These are phyloP conservation scores for Motacilla tschutschensis DNA, from an alignment of 2,113 vertebrate species.

Conservation along the genomic window DNA sequence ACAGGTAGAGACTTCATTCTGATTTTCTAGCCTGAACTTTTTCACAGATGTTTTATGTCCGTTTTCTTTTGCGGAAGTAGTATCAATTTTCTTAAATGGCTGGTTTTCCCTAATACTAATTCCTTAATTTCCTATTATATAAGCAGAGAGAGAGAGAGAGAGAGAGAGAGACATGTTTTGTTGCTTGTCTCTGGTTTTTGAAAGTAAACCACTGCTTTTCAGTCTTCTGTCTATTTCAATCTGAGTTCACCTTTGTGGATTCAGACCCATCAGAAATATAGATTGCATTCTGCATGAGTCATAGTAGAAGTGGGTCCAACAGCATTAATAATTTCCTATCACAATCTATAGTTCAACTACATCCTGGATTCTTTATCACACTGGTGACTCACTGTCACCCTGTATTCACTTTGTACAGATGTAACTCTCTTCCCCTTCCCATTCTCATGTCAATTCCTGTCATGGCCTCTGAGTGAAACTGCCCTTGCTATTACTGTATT, in stretches of 20 bases:
- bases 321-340: constrained; percentile 23
- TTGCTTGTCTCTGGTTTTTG: background rate
- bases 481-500: background rate
- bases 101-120: background rate
- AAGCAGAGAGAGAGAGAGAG: background rate
- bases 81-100: background rate
- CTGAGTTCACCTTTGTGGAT: background rate
- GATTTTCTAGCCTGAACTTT: background rate
- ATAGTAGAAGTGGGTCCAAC: background rate
- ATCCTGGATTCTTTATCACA: background rate
- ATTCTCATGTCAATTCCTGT: background rate
- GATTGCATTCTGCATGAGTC: background rate
- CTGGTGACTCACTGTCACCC: background rate
- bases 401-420: background rate
- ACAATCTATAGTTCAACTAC: background rate
- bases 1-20: background rate
- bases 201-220: background rate
- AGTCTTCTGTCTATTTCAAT: background rate
- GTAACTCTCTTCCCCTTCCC: background rate
- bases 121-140: background rate
- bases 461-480: background rate
- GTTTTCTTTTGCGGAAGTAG: background rate
- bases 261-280: background rate
- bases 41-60: background rate
- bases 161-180: background rate